Evolutionary conservation across 1,140 invertebrate genomes (phyloP), one percentile per base, ranked within the genome.

Genomic region (Rhagoletis zephyria): DNA sequence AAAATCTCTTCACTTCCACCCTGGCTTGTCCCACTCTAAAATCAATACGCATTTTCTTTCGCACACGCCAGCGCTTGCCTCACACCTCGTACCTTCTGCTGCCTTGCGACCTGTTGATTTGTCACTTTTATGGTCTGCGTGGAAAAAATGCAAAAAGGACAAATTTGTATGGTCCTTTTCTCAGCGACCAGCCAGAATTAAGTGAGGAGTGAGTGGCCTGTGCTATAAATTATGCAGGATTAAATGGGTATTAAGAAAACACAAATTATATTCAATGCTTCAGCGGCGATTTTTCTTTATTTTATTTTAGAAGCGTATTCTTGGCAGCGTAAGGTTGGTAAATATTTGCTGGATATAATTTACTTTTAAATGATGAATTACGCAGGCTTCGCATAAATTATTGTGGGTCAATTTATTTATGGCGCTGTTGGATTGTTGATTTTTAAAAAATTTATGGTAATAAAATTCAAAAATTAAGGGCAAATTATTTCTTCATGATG

Each of bases 211-310:
- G 5, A 48, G 7, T 4, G 45, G 9, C 6, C 9, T 45, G 40
- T 5, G 45, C 67, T 14, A 77, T 77, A 87, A 87, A 87, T 77
- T 87, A 87, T 74, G 65, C 87, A 87, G 87, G 87, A 87, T 87
- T 87, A 87, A 87, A 59, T 77, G 70, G 87, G 61, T 59, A 81
- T 81, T 81, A 87, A 42, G 61, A 87, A 77, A 61, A 87, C 87
- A 63, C 65, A 87, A 87, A 87, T 87, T 87, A 56, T 40, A 77
- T 87, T 77, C 65, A 63, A 70, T 45, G 51, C 77, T 77, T 77
- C 40, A 87, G 3, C 16, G 16, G 74, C 5, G n/a, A 81, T 81
- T 81, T 56, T 19, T 9, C 0, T 87, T 42, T 16, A 14, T 12
- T 48, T 81, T 56, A 0, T 60, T 59, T 67, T 40, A n/a, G n/a